Base-by-base conservation (phyloP, 1,140 invertebrate genomes). In the Gryon sp. region DNA sequence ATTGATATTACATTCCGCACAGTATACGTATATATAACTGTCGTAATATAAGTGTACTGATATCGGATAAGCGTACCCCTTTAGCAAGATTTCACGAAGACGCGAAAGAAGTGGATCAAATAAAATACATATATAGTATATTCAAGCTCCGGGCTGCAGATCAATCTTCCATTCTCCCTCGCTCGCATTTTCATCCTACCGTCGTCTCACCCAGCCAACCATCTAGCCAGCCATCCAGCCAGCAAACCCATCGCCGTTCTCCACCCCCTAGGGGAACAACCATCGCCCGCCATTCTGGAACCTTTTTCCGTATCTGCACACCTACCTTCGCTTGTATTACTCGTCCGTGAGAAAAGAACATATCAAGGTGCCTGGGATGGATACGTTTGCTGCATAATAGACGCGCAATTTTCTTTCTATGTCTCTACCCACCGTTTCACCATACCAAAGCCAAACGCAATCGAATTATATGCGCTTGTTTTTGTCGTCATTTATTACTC, bases 131-230 rank as follows among this genome's bases (percentile, higher is more conserved):
- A 83, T 84, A 83, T 83, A 79, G 80, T 78, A 80, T 80, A 68
- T 80, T 80, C 76, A 79, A 74, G 76, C 72, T 73, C 66, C 73
- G 70, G 72, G 74, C 80, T 69, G 82, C 84, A 84, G 83, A 86
- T 86, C 84, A 86, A 86, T 86, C 85, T 86, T 86, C 79, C 75
- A 73, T 82, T 80, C 79, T 84, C 80, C 80, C 80, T 78, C 79
- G 57, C 80, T 78, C 80, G 57, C 65, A 69, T 76, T 80, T 78
- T 70, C 69, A 76, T 80, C 69, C 73, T 80, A 66, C 59, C 79
- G 78, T 79, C 74, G 66, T 70, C 59, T 76, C 76, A 79, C 78
- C 80, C 80, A 76, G 73, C 73, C 73, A 76, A 16, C 63, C 63
- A 79, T 66, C 70, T 38, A 68, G 73, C 53, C 82, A 80, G 65